Conservation (phyloP, 2,113 vertebrate genomes). For the Tenrec ecaudatus region DNA sequence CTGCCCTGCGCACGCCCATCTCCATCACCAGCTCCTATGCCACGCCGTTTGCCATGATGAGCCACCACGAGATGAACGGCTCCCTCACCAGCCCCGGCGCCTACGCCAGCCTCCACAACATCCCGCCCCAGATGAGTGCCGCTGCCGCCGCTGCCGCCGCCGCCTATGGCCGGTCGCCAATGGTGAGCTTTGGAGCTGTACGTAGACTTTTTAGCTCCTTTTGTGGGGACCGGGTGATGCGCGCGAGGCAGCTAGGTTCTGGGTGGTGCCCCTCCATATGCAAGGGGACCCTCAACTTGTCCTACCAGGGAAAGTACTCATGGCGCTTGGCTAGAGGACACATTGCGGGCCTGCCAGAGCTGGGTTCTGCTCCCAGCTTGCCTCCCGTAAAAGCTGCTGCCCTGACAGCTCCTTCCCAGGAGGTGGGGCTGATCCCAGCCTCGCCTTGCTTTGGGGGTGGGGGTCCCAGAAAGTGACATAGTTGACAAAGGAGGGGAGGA, state of each 20-base stretch:
- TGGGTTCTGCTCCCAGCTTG: background rate
- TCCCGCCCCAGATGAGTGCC: conserved; percentile 95
- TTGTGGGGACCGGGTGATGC: background rate
- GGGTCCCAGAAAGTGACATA: background rate
- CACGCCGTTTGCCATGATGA: conserved; percentile 96
- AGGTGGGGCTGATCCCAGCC: background rate
- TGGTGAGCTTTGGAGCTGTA: conserved; percentile 92
- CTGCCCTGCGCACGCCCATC: conserved; percentile 93
- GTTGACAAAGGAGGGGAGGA: background rate
- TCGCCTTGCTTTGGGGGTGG: too few species aligned
- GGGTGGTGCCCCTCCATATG: background rate
- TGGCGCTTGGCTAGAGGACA: background rate
- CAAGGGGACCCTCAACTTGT: background rate
- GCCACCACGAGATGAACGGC: conserved; percentile 97
- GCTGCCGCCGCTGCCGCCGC: conserved; percentile 91
- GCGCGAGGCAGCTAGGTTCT: background rate
- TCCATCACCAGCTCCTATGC: conserved; percentile 94
- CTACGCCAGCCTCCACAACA: conserved; percentile 94
- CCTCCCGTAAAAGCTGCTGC: too few species aligned
- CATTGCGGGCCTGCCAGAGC: background rate
- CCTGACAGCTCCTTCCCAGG: background rate
- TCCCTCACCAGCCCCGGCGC: conserved; percentile 93
- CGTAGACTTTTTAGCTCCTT: conserved; percentile 88
- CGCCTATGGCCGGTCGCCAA: conserved; percentile 94
- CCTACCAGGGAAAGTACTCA: too few species aligned